A percentile compares a stretch with the other conserved stretches of the same genome.
These are phyloP conservation scores for Drosophila picticornis DNA, from an alignment of 2,888 invertebrate species.

Conservation along the genomic window DNA sequence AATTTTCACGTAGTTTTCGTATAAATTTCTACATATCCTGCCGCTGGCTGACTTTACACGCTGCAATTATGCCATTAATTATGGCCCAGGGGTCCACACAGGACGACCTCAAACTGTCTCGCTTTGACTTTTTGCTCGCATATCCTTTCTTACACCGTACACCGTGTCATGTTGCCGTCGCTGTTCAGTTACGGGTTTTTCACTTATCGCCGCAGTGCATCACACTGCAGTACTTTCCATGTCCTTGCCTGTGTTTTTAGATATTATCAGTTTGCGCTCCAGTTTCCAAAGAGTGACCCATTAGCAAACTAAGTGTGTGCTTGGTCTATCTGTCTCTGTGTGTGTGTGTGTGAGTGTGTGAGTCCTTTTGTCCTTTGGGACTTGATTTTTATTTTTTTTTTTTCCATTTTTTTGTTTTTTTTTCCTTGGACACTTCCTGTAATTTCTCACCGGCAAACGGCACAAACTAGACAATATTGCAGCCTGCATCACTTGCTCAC, in stretches of 20 bases:
- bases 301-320: constrained; percentile 10
- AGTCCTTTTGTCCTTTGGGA: constrained; percentile 69
- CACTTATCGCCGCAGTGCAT: constrained; percentile 75
- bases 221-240: constrained; percentile 59
- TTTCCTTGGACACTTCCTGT: constrained; percentile 68
- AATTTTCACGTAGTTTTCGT: constrained; percentile 64
- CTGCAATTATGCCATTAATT: constrained; percentile 72
- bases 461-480: constrained; percentile 22
- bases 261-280: constrained; percentile 71
- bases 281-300: constrained; percentile 59
- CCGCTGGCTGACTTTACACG: constrained; percentile 33
- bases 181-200: constrained; percentile 41
- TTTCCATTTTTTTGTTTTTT: constrained; percentile 22
- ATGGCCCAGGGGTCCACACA: constrained; percentile 35
- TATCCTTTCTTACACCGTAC: constrained; percentile 29
- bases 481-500: constrained; percentile 34
- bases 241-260: constrained; percentile 11
- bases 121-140: constrained; percentile 49
- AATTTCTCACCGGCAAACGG: constrained; percentile 61
- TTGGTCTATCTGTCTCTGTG: background rate
- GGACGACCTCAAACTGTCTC: constrained; percentile 43
- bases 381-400: constrained; percentile 66
- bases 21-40: constrained; percentile 51
- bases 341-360: constrained; percentile 31
- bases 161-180: constrained; percentile 18